These are phyloP conservation scores for Pandemis corylana DNA, from an alignment of 2,888 invertebrate genomes.

Conservation along the genomic window DNA sequence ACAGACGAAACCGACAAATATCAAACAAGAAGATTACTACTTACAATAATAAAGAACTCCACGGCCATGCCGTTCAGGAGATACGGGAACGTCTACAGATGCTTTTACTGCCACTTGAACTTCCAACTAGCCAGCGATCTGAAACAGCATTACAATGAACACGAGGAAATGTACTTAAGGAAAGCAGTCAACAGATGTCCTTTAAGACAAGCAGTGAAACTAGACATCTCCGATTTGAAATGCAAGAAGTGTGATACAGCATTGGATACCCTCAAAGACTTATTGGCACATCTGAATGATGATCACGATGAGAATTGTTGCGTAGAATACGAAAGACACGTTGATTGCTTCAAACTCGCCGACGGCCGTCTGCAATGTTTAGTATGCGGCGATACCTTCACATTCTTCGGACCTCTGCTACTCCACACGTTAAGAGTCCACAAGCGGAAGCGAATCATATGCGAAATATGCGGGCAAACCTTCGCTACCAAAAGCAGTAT, in stretches of 20 bases:
- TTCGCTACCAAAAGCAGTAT: constrained; percentile 15
- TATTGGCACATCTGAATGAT: constrained; percentile 22
- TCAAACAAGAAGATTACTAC: constrained; percentile 46
- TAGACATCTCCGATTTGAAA: constrained; percentile 21
- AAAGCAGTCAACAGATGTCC: constrained; percentile 4
- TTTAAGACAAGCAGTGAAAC: constrained; percentile 8
- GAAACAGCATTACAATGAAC: constrained; percentile 8
- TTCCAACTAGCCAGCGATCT: constrained; percentile 23
- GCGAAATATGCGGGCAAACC: constrained; percentile 29
- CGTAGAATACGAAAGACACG: constrained; percentile 15
- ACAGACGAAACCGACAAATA: constrained; percentile 37
- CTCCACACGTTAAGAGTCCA: constrained; percentile 42
- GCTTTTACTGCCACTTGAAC: constrained; percentile 48
- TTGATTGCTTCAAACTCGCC: constrained; percentile 37
- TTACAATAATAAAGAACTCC: constrained; percentile 47
- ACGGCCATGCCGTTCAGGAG: constrained; percentile 51
- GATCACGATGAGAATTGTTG: background rate
- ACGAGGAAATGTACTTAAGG: background rate
- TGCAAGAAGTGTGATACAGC: constrained; percentile 21
- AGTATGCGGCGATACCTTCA: constrained; percentile 31
- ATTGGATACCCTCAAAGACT: background rate
- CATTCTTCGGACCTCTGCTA: constrained; percentile 29
- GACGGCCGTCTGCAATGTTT: constrained; percentile 35
- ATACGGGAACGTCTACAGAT: constrained; percentile 49
- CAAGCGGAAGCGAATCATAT: constrained; percentile 11